Percentiles rank a stretch among this genome's conserved stretches.
Conservation (phyloP, 92 coral and sea anemone species). For the Umimayanthus kanabou region DNA sequence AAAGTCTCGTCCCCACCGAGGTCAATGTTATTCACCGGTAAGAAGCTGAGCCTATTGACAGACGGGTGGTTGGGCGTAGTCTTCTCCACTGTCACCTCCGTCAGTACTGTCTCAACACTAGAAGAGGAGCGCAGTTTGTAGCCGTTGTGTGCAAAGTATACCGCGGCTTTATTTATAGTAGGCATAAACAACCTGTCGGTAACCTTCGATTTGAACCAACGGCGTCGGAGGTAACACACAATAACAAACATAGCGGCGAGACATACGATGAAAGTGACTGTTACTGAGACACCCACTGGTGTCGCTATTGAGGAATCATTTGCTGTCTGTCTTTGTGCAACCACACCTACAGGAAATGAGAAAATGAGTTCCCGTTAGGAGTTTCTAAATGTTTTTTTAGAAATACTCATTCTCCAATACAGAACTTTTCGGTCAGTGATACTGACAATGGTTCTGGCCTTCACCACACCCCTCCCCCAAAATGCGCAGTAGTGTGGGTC, state of each 20-base stretch:
- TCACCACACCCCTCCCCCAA: too few relatives aligned
- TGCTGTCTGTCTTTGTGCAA: neutral
- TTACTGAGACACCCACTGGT: constrained; percentile 68
- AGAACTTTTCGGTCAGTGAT: too few relatives aligned
- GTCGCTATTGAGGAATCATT: constrained; percentile 40
- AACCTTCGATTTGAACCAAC: constrained; percentile 36
- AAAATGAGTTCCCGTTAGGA: neutral
- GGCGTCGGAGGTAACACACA: constrained; percentile 11
- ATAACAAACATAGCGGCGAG: constrained; percentile 44
- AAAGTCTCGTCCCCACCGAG: neutral
- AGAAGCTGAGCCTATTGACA: neutral
- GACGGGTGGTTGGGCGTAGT: neutral
- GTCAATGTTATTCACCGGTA: constrained; percentile 30
- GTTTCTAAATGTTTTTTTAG: neutral
- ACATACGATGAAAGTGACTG: constrained; percentile 61
- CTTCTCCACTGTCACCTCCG: neutral
- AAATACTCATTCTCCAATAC: too few relatives aligned
- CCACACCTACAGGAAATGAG: neutral
- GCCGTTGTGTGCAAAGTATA: neutral
- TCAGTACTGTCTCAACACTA: constrained; percentile 4
- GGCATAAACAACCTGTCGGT: neutral
- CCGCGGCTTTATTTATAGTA: neutral
- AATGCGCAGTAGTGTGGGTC: too few relatives aligned
- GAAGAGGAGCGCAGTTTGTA: constrained; percentile 1
- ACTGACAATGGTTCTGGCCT: too few relatives aligned